These are phyloP conservation scores for Anagyrus pseudococci DNA, from an alignment of 2,888 invertebrate species.

Conservation along the genomic window DNA sequence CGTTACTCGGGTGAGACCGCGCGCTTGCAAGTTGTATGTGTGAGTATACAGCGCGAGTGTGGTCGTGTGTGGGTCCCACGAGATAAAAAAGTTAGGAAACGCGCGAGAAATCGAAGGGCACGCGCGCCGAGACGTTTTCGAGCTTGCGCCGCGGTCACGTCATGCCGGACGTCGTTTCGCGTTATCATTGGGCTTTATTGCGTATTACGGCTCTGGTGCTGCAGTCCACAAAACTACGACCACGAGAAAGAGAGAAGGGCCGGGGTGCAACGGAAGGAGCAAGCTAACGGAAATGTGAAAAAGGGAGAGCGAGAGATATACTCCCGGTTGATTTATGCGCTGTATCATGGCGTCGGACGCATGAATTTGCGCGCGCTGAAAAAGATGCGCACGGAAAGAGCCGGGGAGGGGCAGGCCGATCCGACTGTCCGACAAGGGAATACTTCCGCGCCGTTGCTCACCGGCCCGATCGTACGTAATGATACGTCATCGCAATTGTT, in stretches of 20 bases:
- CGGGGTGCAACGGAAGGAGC: not conserved
- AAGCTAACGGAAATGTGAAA: no score
- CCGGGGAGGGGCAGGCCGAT: constrained; percentile 19
- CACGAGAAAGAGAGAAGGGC: not conserved
- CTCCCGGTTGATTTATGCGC: constrained; percentile 44
- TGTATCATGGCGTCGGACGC: constrained; percentile 30
- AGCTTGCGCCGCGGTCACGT: constrained; percentile 47
- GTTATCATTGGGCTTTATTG: constrained; percentile 52
- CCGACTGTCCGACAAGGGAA: not conserved
- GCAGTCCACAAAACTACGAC: not conserved
- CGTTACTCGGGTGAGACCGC: no score
- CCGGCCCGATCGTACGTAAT: constrained; percentile 12
- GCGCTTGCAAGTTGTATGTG: no score
- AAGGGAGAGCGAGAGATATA: no score
- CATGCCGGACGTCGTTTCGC: constrained; percentile 47
- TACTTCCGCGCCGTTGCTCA: constrained; percentile 1
- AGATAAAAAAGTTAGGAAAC: not conserved
- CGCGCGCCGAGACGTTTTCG: not conserved
- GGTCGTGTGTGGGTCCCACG: no score
- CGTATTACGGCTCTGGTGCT: constrained; percentile 19
- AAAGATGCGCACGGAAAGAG: constrained; percentile 30
- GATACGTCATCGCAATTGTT: not conserved
- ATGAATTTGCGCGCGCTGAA: constrained; percentile 30
- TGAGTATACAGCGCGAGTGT: no score
- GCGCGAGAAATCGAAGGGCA: constrained; percentile 6